These are phyloP conservation scores for Phalacrocorax carbo DNA, from an alignment of 2,113 vertebrate genomes.

Conservation along the genomic window DNA sequence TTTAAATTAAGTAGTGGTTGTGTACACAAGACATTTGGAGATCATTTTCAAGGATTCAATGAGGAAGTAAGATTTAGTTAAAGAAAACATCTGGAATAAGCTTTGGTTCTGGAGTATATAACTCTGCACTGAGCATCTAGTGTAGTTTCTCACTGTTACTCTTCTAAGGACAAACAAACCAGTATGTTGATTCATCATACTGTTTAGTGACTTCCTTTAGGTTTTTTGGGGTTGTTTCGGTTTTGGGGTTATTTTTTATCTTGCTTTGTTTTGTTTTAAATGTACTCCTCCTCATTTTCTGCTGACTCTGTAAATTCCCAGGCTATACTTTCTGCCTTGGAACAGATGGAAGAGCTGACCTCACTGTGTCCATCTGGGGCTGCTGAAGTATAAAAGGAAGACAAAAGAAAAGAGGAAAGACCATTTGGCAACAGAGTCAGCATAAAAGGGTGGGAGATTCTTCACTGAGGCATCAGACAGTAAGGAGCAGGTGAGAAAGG, in stretches of 20 bases:
- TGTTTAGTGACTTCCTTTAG: background rate
- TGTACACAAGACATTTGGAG: background rate
- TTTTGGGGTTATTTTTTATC: too few relatives aligned
- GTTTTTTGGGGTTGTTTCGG: too few relatives aligned
- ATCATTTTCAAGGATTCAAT: background rate
- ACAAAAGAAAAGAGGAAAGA: background rate
- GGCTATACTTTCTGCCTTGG: background rate
- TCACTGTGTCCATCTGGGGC: background rate
- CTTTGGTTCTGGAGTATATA: background rate
- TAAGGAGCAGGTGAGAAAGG: background rate
- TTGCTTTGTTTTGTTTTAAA: background rate
- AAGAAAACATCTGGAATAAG: background rate
- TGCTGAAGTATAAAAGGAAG: background rate
- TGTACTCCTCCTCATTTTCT: background rate
- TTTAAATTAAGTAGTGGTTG: background rate
- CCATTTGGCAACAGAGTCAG: background rate
- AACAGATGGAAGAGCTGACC: slow-evolving; percentile 22
- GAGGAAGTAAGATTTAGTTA: background rate
- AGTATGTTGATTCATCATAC: background rate
- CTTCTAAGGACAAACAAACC: background rate
- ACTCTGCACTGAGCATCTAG: background rate
- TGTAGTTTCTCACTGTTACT: background rate
- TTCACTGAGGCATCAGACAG: background rate
- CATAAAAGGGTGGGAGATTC: background rate
- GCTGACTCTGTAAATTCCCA: background rate